phyloP scores from a whole-genome alignment of 2,888 invertebrate genomes.

The Mesorhabditis spiculigera region DNA sequence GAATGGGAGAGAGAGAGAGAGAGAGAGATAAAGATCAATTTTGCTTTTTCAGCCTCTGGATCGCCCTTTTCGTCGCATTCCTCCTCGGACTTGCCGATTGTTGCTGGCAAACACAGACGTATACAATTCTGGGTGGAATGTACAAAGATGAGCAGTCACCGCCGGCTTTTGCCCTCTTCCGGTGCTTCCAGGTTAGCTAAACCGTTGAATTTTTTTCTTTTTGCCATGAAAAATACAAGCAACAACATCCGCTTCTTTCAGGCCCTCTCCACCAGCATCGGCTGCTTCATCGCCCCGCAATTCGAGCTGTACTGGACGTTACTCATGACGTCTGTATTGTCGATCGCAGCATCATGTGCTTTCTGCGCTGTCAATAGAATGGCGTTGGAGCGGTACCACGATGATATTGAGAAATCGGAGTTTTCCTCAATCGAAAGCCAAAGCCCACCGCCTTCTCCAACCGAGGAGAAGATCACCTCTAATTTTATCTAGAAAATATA shows the following conservation, averaged over 20 bases:
- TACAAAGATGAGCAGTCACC: background rate
- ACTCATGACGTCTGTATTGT: background rate
- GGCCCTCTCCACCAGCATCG: constrained; percentile 4
- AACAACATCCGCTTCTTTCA: background rate
- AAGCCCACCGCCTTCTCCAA: too few relatives aligned
- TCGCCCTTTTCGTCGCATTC: background rate
- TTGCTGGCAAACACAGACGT: background rate
- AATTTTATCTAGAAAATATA: too few relatives aligned
- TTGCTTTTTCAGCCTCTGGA: background rate
- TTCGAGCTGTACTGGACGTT: constrained; percentile 1
- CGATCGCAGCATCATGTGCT: background rate
- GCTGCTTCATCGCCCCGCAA: constrained; percentile 2
- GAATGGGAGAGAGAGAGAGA: too few relatives aligned
- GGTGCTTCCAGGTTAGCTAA: background rate
- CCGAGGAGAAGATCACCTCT: too few relatives aligned
- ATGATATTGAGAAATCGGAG: too few relatives aligned
- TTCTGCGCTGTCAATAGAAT: background rate
- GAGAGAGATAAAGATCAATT: too few relatives aligned
- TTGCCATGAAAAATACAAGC: background rate
- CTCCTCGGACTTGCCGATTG: background rate
- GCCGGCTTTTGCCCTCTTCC: constrained; percentile 2
- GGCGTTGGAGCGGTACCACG: background rate
- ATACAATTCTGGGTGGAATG: background rate
- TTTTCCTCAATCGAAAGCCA: too few relatives aligned
- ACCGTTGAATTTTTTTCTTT: too few relatives aligned